Evolutionary conservation across 2,797 vertebrate species (phyloP).

Genomic region (Aldrovandia affinis): DNA sequence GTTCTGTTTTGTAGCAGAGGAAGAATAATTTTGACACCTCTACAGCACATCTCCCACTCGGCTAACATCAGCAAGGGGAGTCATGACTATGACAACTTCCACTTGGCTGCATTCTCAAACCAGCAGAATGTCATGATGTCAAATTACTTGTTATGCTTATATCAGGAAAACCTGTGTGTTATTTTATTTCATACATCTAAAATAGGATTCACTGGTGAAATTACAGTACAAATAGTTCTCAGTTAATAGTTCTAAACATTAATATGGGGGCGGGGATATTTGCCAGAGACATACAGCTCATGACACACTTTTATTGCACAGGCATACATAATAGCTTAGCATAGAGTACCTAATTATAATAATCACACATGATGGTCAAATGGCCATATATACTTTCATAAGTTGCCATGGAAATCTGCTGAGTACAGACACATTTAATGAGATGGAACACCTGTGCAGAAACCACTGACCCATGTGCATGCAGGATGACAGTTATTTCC

Average conservation of each 20-base stretch:
- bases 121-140: not conserved
- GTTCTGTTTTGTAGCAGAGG: not conserved
- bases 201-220: not conserved
- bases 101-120: not conserved
- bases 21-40: not conserved
- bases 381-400: not conserved
- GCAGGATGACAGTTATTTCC: conserved; percentile 47
- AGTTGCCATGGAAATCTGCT: no score
- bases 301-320: not conserved
- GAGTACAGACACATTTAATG: conserved; percentile 47
- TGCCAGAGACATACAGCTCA: not conserved
- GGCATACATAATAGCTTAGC: not conserved
- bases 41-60: not conserved
- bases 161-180: not conserved
- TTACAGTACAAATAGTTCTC: not conserved
- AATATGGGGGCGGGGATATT: not conserved
- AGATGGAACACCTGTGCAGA: conserved; percentile 52
- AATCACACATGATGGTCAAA: not conserved
- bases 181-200: not conserved
- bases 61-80: not conserved
- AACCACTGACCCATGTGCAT: conserved; percentile 60
- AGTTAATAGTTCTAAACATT: not conserved
- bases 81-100: not conserved
- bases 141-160: not conserved
- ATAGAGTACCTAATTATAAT: conserved; percentile 5